phyloP scores from a whole-genome alignment of 2,797 vertebrate genomes.

The Diplodus puntazzo region DNA sequence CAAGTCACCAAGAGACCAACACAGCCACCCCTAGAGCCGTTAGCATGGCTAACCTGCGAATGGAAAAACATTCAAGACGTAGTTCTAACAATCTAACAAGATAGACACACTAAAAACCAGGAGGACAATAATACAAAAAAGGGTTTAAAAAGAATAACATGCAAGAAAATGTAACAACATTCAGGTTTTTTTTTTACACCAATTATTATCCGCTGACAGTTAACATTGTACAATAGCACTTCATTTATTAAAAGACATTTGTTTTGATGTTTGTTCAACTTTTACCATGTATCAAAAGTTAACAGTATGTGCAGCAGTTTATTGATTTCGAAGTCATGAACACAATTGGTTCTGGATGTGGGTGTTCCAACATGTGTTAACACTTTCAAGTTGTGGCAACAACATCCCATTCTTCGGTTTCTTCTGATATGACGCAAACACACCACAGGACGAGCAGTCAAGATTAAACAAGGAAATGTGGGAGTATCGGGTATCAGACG shows the following conservation, averaged over 20 bases:
- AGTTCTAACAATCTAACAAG: background rate
- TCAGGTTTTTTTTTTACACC: background rate
- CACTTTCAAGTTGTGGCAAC: constrained; percentile 52
- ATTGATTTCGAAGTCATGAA: constrained; percentile 43
- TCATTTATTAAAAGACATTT: constrained; percentile 4
- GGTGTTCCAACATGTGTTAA: constrained; percentile 65
- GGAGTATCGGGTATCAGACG: constrained; percentile 37
- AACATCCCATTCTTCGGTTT: constrained; percentile 52
- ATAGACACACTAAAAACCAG: background rate
- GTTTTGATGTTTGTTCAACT: background rate
- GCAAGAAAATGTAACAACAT: constrained; percentile 7
- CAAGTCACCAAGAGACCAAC: too few species aligned
- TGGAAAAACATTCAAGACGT: background rate
- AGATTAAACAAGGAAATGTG: constrained; percentile 37
- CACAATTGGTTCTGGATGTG: constrained; percentile 44
- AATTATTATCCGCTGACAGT: background rate
- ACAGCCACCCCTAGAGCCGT: background rate
- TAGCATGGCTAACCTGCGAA: background rate
- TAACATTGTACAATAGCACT: background rate
- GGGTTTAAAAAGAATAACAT: background rate
- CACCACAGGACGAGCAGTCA: constrained; percentile 34
- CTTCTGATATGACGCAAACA: constrained; percentile 52
- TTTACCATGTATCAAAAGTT: constrained; percentile 2
- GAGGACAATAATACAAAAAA: background rate
- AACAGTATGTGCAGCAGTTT: constrained; percentile 22